Base-by-base conservation (phyloP, 1,140 invertebrate species). In the Geopemphigus sp. region DNA sequence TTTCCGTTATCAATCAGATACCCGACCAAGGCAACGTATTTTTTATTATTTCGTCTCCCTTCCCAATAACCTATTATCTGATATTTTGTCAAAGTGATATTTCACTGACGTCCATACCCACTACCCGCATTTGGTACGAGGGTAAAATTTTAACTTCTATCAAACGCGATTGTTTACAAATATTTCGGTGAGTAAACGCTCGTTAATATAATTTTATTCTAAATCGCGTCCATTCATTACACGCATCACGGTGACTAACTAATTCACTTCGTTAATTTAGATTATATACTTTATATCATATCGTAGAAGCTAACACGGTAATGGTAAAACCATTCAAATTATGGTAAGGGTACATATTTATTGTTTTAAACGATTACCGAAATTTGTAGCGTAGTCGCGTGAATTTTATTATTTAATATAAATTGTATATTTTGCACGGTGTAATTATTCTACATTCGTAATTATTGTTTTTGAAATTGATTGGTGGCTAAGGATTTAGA, bases 271-370 rank as follows among this genome's bases (percentile, higher is more conserved):
- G n/a, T n/a, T n/a, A n/a, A n/a, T n/a, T n/a, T n/a, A n/a, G n/a
- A n/a, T n/a, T n/a, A n/a, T n/a, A n/a, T n/a, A n/a, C 4, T 64
- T 17, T 39, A 39, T 45, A 24, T 68, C 24, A 68, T 15, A 68
- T 47, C n/a, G 47, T 66, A 6, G 5, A 17, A 68, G 5, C 45
- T 10, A 50, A 68, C 22, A 68, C 14, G 50, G 45, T 68, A 50
- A 50, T 68, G 66, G 24, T 68, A 68, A 68, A 26, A 19, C 22
- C 22, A 50, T 68, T 50, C 6, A 68, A 68, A 50, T 45, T 47
- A 24, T 50, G 66, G 66, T 50, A 68, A 50, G 66, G n/a, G 66
- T 19, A 50, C 32, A 3, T 39, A 39, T 39, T 39, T 39, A 8
- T 26, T 68, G 47, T 26, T 68, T 68, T 17, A 50, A 6, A 50